Conservation (phyloP, 2,797 vertebrate species). For the Pterois miles region DNA sequence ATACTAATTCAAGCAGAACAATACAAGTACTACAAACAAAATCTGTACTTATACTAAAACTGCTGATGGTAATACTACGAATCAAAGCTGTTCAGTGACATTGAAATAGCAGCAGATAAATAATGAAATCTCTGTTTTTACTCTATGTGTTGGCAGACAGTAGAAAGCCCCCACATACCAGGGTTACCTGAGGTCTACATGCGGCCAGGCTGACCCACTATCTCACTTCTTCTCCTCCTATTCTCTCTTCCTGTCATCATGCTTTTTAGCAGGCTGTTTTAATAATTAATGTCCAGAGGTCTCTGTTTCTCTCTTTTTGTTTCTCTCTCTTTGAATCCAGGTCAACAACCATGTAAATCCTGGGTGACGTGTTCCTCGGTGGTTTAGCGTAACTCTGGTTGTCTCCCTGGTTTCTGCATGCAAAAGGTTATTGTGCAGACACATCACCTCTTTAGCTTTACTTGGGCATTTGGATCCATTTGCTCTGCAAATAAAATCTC, state of each 20-base stretch:
- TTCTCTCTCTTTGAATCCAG: conserved; percentile 56
- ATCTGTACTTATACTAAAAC: background rate
- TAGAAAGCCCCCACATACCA: background rate
- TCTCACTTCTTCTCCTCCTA: background rate
- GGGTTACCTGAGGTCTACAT: conserved; percentile 37
- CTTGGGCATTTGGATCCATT: background rate
- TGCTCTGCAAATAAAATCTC: background rate
- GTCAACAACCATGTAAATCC: conserved; percentile 48
- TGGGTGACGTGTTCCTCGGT: background rate
- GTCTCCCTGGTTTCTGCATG: conserved; percentile 22
- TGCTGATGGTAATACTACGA: background rate
- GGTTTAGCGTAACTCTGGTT: background rate
- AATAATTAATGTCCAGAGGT: conserved; percentile 66
- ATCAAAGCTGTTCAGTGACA: conserved; percentile 1
- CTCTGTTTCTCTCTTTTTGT: conserved; percentile 46
- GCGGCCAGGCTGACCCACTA: conserved; percentile 4
- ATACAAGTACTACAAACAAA: background rate
- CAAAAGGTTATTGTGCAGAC: conserved; percentile 6
- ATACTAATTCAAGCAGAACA: background rate
- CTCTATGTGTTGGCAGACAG: conserved; percentile 6
- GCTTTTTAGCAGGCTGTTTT: conserved; percentile 33
- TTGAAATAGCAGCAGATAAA: background rate
- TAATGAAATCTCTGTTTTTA: conserved; percentile 10
- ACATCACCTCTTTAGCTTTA: background rate
- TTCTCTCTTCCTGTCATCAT: conserved; percentile 30